Evolutionary conservation across 1,140 invertebrate genomes (phyloP).

Genomic region (Bradysia coprophila): DNA sequence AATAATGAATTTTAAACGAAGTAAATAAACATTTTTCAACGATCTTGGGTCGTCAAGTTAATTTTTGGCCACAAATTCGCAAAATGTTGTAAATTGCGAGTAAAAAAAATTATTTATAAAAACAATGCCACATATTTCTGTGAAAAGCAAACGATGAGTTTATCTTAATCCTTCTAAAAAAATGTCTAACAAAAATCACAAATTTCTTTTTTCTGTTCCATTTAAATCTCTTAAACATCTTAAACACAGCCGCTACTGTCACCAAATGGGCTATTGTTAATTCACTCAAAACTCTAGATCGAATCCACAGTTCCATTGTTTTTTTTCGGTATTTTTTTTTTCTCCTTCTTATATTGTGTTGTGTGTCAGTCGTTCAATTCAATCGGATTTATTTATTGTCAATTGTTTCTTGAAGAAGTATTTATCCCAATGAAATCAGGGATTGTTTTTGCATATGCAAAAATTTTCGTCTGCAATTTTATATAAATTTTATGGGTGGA

Average conservation of each 20-base stretch:
- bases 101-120: too few relatives aligned
- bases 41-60: too few relatives aligned
- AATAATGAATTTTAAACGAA: too few relatives aligned
- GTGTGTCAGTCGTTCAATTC: background rate
- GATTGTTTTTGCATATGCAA: background rate
- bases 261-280: background rate
- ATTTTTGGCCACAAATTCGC: too few relatives aligned
- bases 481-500: too few relatives aligned
- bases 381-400: background rate
- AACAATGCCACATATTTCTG: too few relatives aligned
- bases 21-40: too few relatives aligned
- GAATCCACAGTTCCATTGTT: background rate
- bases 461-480: too few relatives aligned
- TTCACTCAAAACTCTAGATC: background rate
- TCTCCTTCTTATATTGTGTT: background rate
- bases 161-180: background rate
- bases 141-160: background rate
- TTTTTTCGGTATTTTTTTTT: too few relatives aligned
- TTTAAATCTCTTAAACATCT: background rate
- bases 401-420: background rate
- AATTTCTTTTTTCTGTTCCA: background rate
- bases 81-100: too few relatives aligned
- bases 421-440: background rate
- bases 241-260: background rate
- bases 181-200: background rate